phyloP scores from a whole-genome alignment of 2,888 invertebrate species.

The Nemotelus nigrinus region DNA sequence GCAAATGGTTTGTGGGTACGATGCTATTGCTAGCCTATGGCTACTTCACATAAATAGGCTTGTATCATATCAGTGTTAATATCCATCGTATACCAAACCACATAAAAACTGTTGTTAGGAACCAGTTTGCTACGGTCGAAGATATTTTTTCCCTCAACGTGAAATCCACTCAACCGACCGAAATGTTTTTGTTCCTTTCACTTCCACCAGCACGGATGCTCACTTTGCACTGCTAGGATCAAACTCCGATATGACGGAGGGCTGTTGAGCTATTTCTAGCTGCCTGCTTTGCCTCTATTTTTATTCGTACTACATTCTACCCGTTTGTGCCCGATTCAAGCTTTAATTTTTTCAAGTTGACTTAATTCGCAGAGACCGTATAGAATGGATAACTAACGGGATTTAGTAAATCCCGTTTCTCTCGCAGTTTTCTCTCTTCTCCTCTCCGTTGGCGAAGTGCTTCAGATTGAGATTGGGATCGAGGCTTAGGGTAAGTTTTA shows the following conservation, averaged over 20 bases:
- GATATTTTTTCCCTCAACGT: not conserved
- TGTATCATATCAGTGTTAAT: slow-evolving; percentile 13
- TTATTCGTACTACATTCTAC: not conserved
- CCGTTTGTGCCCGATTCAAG: not conserved
- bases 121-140: slow-evolving; percentile 9
- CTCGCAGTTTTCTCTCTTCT: not conserved
- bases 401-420: slow-evolving; percentile 15
- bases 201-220: slow-evolving; percentile 7
- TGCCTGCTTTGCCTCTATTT: slow-evolving; percentile 19
- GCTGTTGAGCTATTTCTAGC: slow-evolving; percentile 3
- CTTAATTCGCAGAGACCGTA: slow-evolving; percentile 26
- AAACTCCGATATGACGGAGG: slow-evolving; percentile 23
- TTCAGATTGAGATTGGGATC: not conserved
- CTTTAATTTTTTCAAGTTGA: slow-evolving; percentile 33
- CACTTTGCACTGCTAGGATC: slow-evolving; percentile 14
- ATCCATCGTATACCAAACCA: slow-evolving; percentile 30
- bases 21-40: slow-evolving; percentile 17
- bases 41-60: not conserved
- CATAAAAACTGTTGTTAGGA: slow-evolving; percentile 23
- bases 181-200: not conserved
- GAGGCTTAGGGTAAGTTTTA: slow-evolving; percentile 24
- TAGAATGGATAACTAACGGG: slow-evolving; percentile 29
- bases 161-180: not conserved
- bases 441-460: not conserved
- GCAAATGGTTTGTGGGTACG: slow-evolving; percentile 33